Evolutionary conservation across 2,113 vertebrate genomes (phyloP), one percentile per base, ranked within the genome.

Genomic region (Alaudala cheleensis): DNA sequence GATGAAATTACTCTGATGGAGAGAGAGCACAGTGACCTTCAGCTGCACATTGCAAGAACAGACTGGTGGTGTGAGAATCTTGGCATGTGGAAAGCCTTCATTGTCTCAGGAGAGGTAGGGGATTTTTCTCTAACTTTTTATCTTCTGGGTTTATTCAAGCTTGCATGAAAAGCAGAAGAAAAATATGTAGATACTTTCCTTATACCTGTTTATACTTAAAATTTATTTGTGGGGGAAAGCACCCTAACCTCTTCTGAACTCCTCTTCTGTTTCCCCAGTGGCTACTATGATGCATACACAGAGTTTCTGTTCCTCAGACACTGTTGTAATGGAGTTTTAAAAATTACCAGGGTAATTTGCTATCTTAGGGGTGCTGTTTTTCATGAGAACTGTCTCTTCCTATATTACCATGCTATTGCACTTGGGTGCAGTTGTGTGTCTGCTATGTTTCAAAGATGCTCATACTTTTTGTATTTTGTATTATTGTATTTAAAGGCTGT

Each of bases 51-150:
- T 96, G 98, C 97, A 11, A 98, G 99, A 81, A 99, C 99, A 3
- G 99, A 99, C 81, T 99, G 99, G 98, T 99, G 99, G 99, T 99
- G 99, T 96, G 99, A 99, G 93, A 99, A 99, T 91, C 97, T 99
- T 22, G 99, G 99, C 33, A 97, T 98, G 96, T 99, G 99, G 99
- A 99, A 98, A 96, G 99, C 99, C 12, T 92, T 97, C 29, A 98
- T 99, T 66, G 98, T 98, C 73, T 97, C 97, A 37, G 98, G 98
- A 12, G 99, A 99, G 98, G 99, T 99, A 93, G 34, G 81, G 12
- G 20, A 11, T 26, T 29, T 20, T 20, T 44, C 49, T 58, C 24
- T 49, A 23, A 28, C 34, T 57, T 80, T 89, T 81, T 47, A 5
- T 78, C 29, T 60, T 70, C 21, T 74, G 5, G 3, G 8, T 64